phyloP scores from a whole-genome alignment of 2,888 invertebrate genomes.

The Synergus itoensis region DNA sequence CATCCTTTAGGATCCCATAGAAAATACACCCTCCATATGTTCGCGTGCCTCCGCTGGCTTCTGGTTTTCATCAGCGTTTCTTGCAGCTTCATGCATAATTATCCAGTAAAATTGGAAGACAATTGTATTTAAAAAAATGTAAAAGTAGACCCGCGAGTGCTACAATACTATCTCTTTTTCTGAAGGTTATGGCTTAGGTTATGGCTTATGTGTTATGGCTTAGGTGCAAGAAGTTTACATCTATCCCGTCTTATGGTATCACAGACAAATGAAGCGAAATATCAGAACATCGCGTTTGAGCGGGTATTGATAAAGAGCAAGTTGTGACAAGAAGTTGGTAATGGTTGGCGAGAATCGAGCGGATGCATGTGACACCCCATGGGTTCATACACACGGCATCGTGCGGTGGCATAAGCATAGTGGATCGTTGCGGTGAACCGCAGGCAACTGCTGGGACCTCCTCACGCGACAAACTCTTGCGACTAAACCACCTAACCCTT shows the following conservation, averaged over 20 bases:
- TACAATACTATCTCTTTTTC: too few species aligned
- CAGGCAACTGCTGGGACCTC: slow-evolving; percentile 74
- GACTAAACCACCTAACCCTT: slow-evolving; percentile 54
- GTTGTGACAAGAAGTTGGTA: slow-evolving; percentile 40
- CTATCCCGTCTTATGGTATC: background rate
- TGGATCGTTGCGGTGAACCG: slow-evolving; percentile 70
- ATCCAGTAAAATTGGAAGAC: too few species aligned
- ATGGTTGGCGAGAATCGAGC: slow-evolving; percentile 1
- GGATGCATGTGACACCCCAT: slow-evolving; percentile 37
- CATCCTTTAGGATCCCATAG: slow-evolving; percentile 65
- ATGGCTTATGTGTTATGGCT: too few species aligned
- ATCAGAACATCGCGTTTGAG: background rate
- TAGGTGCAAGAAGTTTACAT: too few species aligned
- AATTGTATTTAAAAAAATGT: too few species aligned
- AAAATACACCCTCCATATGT: slow-evolving; percentile 49
- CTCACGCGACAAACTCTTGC: slow-evolving; percentile 65
- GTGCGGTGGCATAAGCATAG: slow-evolving; percentile 41
- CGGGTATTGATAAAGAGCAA: slow-evolving; percentile 11
- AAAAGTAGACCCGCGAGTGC: too few species aligned
- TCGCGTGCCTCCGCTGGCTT: slow-evolving; percentile 53
- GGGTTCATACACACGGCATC: slow-evolving; percentile 42
- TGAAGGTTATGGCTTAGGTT: too few species aligned
- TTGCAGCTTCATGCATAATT: background rate
- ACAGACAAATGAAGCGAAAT: background rate
- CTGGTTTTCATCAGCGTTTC: slow-evolving; percentile 52